phyloP scores from a whole-genome alignment of 1,140 invertebrate species.

The Chironomus striatipennis region DNA sequence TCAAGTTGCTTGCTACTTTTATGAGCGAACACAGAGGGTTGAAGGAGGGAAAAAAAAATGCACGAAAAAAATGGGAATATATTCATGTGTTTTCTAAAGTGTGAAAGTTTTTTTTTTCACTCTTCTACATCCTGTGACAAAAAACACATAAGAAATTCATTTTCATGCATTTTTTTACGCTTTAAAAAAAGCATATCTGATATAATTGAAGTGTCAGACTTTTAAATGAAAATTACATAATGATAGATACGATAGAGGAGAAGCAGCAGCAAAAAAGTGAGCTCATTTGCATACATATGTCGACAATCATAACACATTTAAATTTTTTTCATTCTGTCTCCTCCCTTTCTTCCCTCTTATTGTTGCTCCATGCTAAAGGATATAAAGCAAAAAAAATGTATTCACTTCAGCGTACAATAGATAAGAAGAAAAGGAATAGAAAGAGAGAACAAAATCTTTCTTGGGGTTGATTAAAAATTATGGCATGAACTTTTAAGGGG shows the following conservation, averaged over 20 bases:
- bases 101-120: too few relatives aligned
- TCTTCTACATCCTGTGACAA: too few relatives aligned
- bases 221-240: slow-evolving; percentile 15
- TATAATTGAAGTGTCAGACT: slow-evolving; percentile 13
- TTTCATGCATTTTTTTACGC: not conserved
- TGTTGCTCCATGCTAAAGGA: not conserved
- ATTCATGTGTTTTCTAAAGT: too few relatives aligned
- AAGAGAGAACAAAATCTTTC: too few relatives aligned
- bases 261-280: not conserved
- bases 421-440: too few relatives aligned
- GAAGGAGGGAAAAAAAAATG: too few relatives aligned
- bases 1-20: not conserved
- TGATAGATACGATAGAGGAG: not conserved
- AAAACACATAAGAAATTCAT: not conserved
- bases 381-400: not conserved
- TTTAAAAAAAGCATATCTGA: slow-evolving; percentile 2
- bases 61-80: too few relatives aligned
- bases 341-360: not conserved
- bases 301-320: slow-evolving; percentile 12
- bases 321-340: not conserved
- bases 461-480: too few relatives aligned
- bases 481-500: too few relatives aligned
- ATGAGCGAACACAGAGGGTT: too few relatives aligned
- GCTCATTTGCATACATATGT: slow-evolving; percentile 8
- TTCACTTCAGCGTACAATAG: not conserved